A percentile compares a stretch with the other conserved stretches of the same genome.
Evolutionary conservation across 2,797 vertebrate species (phyloP).

Genomic region (Darevskia nairensis): DNA sequence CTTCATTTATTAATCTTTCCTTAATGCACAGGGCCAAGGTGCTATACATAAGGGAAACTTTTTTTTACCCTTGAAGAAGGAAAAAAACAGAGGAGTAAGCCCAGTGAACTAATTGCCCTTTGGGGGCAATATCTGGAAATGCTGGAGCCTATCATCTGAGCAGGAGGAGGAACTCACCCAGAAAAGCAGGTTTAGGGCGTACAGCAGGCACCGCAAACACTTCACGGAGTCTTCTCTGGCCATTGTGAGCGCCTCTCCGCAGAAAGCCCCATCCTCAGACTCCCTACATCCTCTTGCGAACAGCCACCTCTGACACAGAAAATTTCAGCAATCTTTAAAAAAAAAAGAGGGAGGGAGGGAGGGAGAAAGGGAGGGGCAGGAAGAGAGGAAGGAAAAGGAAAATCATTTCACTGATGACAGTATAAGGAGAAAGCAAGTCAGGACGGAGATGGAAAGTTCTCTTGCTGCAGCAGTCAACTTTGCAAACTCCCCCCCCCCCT

Average conservation of each 20-base stretch:
- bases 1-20: neutral
- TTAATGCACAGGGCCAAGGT: rapidly evolving
- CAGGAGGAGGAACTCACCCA: constrained; percentile 86
- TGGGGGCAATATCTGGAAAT: constrained; percentile 28
- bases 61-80: constrained; percentile 38
- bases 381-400: constrained; percentile 3
- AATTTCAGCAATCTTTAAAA: constrained; percentile 56
- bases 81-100: constrained; percentile 45
- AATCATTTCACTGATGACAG: neutral
- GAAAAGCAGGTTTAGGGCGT: constrained; percentile 95
- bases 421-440: constrained; percentile 42
- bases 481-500: neutral
- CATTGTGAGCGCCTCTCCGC: constrained; percentile 83
- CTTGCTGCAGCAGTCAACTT: neutral
- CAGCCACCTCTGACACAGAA: neutral
- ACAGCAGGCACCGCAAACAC: constrained; percentile 93
- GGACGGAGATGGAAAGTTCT: neutral
- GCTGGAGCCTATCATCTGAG: constrained; percentile 58
- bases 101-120: constrained; percentile 43
- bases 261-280: constrained; percentile 80
- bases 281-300: constrained; percentile 78
- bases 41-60: constrained; percentile 27
- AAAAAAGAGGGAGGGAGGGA: neutral
- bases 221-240: constrained; percentile 95
- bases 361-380: constrained; percentile 24